These are phyloP conservation scores for Macropus fuliginosus DNA, from an alignment of 2,797 vertebrate species.

Conservation along the genomic window DNA sequence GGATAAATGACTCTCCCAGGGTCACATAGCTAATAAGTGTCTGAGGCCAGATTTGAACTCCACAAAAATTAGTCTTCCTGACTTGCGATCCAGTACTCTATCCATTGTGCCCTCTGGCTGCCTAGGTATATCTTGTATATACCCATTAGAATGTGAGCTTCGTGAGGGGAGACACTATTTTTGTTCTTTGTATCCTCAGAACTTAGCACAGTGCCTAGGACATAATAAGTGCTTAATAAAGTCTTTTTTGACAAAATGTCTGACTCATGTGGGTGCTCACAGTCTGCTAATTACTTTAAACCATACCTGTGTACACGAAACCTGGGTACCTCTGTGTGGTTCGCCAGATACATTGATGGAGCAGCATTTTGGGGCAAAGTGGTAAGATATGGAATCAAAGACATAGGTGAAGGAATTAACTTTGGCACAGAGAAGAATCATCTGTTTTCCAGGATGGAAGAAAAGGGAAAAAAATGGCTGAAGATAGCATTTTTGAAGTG, in stretches of 20 bases:
- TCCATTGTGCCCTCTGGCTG: too few species aligned
- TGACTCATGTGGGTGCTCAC: not conserved
- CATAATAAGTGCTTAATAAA: not conserved
- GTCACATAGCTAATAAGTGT: not conserved
- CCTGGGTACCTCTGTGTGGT: not conserved
- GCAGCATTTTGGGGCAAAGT: not conserved
- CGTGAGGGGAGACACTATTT: not conserved
- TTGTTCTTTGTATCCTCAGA: not conserved
- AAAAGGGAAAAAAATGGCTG: not conserved
- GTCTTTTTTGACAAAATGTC: not conserved
- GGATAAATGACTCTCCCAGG: not conserved
- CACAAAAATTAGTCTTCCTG: not conserved
- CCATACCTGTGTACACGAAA: not conserved
- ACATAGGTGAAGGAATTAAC: not conserved
- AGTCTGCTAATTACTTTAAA: not conserved
- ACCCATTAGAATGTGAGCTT: not conserved
- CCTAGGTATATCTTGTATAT: not conserved
- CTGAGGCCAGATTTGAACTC: not conserved
- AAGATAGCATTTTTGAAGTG: not conserved
- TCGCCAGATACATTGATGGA: not conserved
- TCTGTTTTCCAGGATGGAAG: not conserved
- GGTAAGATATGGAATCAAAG: not conserved
- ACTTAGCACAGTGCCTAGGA: not conserved
- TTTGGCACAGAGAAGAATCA: not conserved
- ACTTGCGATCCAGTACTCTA: not conserved